Conservation (phyloP, 2,113 vertebrate species). For the Tonatia bakeri region DNA sequence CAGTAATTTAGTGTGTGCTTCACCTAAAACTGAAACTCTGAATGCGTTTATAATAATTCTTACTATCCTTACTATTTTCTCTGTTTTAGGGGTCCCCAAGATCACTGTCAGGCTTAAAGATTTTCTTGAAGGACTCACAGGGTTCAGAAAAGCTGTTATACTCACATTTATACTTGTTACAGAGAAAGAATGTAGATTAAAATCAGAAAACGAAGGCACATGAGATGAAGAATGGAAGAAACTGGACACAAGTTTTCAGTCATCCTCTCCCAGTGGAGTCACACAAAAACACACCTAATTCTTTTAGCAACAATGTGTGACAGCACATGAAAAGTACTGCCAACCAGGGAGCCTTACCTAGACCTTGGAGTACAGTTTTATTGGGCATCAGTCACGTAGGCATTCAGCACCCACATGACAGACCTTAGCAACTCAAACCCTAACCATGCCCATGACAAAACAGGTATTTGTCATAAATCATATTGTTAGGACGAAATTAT, state of each 20-base stretch:
- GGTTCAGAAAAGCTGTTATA: not conserved
- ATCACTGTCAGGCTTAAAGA: not conserved
- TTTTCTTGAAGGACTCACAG: not conserved
- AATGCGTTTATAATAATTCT: not conserved
- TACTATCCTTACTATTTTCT: not conserved
- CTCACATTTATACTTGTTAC: not conserved
- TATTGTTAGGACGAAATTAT: not conserved
- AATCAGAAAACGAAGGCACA: not conserved
- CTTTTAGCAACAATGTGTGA: not conserved
- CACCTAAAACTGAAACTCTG: not conserved
- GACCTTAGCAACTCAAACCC: not conserved
- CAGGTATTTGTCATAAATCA: not conserved
- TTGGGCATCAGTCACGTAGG: rapidly evolving
- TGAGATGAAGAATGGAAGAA: not conserved
- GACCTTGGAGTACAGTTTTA: not conserved
- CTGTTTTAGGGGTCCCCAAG: not conserved
- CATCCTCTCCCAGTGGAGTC: not conserved
- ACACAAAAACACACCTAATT: not conserved
- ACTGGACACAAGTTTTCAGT: not conserved
- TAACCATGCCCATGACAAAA: not conserved
- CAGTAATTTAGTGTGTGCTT: not conserved
- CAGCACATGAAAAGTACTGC: not conserved
- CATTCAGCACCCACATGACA: not conserved
- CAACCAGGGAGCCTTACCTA: not conserved
- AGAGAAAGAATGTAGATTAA: not conserved